Base-by-base conservation (phyloP, 2,888 invertebrate genomes). In the Leucoma salicis region DNA sequence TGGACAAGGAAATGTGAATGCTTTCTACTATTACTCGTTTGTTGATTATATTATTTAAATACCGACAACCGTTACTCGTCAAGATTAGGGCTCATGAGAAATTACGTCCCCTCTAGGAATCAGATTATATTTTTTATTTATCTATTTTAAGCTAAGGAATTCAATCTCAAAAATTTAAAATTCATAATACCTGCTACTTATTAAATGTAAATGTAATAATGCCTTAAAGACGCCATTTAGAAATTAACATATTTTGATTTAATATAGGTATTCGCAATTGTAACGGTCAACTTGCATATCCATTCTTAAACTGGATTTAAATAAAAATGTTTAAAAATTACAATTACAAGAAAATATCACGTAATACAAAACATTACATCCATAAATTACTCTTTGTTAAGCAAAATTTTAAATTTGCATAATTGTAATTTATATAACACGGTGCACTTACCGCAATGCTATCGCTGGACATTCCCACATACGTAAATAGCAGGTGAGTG, bases 1-100 rank as follows among this genome's bases (percentile, higher is more conserved):
- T 76, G 72, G 77, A 59, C 83, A 82, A 87, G 87, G 86, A 84
- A 76, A 78, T 77, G 82, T 86, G 84, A 86, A 86, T 69, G 72
- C 83, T 84, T 83, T 82, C 85, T 82, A 83, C 70, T 72, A 62
- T 59, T 61, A 61, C 59, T 66, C 46, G 59, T 55, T 60, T 66
- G 70, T 69, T 82, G 83, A 83, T 83, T 85, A 82, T 80, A 85
- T 84, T 87, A 87, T 87, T 84, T 82, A 84, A 86, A 86, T 82
- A 64, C 74, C 60, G 66, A 70, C 71, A 78, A 78, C 87, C 85
- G 87, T 88, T 87, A 88, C 63, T 53, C 76, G 82, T 84, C 85
- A 85, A 79, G 70, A 63, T 77, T 74, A 63, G 55, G 70, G 74
- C 74, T 78, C 86, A 82, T 87, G 87, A 83, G 87, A 88, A 88